Evolutionary conservation across 1,140 invertebrate genomes (phyloP), one percentile per base, ranked within the genome.

Genomic region (Zaprionus kolodkinae): DNA sequence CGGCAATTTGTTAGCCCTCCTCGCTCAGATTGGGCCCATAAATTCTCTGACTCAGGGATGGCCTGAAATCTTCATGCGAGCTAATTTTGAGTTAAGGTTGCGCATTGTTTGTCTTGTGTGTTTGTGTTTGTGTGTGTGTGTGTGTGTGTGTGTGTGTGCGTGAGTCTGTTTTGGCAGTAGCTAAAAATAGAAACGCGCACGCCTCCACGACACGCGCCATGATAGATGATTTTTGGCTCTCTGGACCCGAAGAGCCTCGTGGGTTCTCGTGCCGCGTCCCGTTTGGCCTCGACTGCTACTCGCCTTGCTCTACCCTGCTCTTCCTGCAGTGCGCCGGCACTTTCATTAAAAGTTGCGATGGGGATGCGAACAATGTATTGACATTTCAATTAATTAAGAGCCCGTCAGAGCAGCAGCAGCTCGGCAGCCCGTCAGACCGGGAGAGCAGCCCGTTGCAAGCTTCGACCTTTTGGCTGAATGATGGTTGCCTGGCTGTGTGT

Each of bases 341-440:
- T 81, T 78, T 78, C 83, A 86, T 86, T 86, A 81, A 86, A 79
- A 79, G 65, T 87, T 82, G 74, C 61, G 56, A 66, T 67, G 33
- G 52, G 43, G 60, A 55, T 61, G 72, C 77, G 80, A 84, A 85
- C 81, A 85, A 85, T 89, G 76, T 89, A 89, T 90, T 89, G 85
- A 89, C 85, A 89, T 89, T 89, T 89, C 85, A 89, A 85, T 89
- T 89, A 89, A 89, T 89, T 89, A 89, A 43, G 57, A 66, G 43
- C 43, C 40, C 38, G 57, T 17, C 33, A 55, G 43, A 43, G 40
- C 40, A 7, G 45, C 36, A 38, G 36, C 33, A 55, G 43, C n/a
- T 13, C 40, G 3, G 45, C 36, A 38, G 36, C 36, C 10, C 36
- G 12, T 9, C 36, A 38, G 36, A 7, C 10, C 36, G 9, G 30